Base-by-base conservation (phyloP, 2,888 invertebrate genomes). In the Acanthococcus lagerstroemiae region DNA sequence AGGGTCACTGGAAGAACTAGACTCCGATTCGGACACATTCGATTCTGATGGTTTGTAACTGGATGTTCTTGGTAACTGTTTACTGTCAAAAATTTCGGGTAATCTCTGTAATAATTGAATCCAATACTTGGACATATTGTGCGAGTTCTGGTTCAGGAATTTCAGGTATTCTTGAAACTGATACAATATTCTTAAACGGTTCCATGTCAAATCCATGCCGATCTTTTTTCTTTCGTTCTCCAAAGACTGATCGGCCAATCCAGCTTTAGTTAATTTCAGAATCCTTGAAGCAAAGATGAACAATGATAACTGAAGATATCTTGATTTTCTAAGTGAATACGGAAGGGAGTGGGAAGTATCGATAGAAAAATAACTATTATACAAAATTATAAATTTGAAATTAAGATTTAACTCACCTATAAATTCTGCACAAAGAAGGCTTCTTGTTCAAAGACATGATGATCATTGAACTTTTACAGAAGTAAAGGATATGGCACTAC, bases 131-230 rank as follows among this genome's bases (percentile, higher is more conserved):
- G 56, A 6, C 5, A 56, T 15, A 3, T 57, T 12, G 17, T 56
- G 6, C n/a, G 21, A 9, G 12, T 27, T 57, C 22, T 56, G 45
- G 19, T 65, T 65, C 25, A 65, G 21, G 25, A 26, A 3, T 45
- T 55, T 65, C 26, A 66, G 25, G 22, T 66, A 66, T 15, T 56
- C 66, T 66, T 66, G 55, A 44, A 63, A 54, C 25, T 63, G 63
- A 17, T 63, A 63, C 1, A 52, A 26, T 7, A 63, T 9, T 44
- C 37, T 63, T n/a, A 52, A 24, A 7, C 63, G 63, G 25, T 63
- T 63, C 52, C 50, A 52, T 5, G 52, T 63, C 37, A 52, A 50
- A 52, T 63, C 63, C 2, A 63, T 15, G 12, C 50, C 50, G 3
- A 37, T 37, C 25, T 52, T 63, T 30, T 44, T 50, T 26, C 63